Conservation (phyloP, 1,140 invertebrate species). For the Diuraphis noxia region DNA sequence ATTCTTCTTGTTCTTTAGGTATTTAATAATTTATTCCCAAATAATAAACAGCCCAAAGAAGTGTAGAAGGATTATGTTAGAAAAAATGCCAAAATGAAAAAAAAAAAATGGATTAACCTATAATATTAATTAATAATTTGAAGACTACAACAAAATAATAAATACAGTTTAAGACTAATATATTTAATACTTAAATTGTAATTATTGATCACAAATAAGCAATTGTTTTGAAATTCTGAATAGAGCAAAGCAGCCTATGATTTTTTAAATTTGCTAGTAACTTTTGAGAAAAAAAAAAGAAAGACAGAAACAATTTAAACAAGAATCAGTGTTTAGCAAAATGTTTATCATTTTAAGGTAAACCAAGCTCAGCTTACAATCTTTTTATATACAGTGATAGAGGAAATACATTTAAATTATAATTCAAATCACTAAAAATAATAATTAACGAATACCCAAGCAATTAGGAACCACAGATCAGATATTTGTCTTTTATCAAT, state of each 20-base stretch:
- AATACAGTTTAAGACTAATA: neutral
- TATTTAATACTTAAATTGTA: neutral
- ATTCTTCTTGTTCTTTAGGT: conserved; percentile 50
- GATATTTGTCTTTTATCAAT: neutral
- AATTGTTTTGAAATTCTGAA: neutral
- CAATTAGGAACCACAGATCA: neutral
- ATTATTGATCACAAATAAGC: neutral
- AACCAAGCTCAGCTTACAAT: neutral
- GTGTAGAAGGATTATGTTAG: conserved; percentile 12
- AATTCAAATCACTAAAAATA: neutral
- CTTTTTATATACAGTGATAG: neutral
- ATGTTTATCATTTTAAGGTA: neutral
- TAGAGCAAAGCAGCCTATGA: neutral
- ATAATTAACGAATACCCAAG: neutral
- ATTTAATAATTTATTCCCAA: conserved; percentile 50
- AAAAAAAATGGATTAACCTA: conserved; percentile 63
- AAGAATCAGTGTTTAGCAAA: neutral
- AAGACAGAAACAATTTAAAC: neutral
- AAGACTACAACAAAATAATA: neutral
- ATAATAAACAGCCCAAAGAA: conserved; percentile 49
- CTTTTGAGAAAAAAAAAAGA: neutral
- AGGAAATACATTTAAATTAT: no score
- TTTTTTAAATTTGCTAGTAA: neutral
- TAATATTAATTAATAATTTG: conserved; percentile 14
- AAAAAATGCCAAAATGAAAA: conserved; percentile 59